These are phyloP conservation scores for Cettia cetti DNA, from an alignment of 2,113 vertebrate species.

Conservation along the genomic window DNA sequence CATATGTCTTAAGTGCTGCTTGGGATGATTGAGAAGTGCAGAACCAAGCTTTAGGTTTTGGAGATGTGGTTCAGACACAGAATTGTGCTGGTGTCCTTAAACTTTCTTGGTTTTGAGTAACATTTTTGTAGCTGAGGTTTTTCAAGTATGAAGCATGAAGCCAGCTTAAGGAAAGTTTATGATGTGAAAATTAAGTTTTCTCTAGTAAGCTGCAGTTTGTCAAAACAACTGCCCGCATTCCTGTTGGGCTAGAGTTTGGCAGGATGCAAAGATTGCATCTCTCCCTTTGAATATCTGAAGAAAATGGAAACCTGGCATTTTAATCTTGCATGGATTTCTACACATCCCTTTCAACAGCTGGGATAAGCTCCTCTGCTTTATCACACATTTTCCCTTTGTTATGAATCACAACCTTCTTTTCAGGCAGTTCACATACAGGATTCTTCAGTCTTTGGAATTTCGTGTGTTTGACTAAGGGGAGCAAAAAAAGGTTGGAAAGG, in stretches of 20 bases:
- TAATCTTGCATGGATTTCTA: conserved; percentile 24
- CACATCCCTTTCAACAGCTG: conserved; percentile 62
- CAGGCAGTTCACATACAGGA: neutral
- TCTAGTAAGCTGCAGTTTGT: conserved; percentile 64
- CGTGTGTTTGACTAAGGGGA: neutral
- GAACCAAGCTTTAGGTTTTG: neutral
- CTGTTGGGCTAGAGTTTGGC: conserved; percentile 52
- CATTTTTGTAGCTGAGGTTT: conserved; percentile 49
- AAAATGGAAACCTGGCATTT: conserved; percentile 57
- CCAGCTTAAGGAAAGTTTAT: conserved; percentile 56
- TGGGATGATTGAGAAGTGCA: neutral
- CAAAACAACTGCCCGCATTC: conserved; percentile 55
- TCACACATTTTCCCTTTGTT: conserved; percentile 34
- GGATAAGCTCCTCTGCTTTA: conserved; percentile 56
- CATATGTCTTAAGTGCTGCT: neutral
- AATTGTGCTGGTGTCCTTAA: conserved; percentile 19
- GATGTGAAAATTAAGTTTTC: conserved; percentile 69
- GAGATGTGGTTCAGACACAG: conserved; percentile 5
- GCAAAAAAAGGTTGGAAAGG: neutral
- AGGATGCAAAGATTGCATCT: conserved; percentile 33
- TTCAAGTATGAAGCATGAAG: conserved; percentile 45
- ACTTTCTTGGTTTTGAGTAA: conserved; percentile 35
- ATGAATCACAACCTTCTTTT: conserved; percentile 43
- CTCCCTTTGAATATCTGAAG: conserved; percentile 33
- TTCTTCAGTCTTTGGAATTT: conserved; percentile 40